A percentile compares a stretch with the other conserved stretches of the same genome.
Evolutionary conservation across 2,888 invertebrate species (phyloP).

Genomic region (Argyra leucocephala): DNA sequence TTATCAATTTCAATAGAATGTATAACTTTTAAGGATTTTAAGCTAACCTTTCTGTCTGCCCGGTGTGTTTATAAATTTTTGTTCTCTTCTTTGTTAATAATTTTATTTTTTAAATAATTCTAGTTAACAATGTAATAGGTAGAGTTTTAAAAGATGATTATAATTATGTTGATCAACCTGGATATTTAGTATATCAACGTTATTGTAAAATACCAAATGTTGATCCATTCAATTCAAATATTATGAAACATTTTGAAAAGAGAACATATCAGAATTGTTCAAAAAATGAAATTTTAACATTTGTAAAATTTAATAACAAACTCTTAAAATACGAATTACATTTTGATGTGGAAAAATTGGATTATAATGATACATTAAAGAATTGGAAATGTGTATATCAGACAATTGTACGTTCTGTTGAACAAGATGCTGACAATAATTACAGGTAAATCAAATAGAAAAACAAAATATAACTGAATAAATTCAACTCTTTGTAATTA

Average conservation of each 20-base stretch:
- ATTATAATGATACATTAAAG: slow-evolving; percentile 26
- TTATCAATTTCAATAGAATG: too few relatives aligned
- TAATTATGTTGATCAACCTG: too few relatives aligned
- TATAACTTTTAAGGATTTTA: too few relatives aligned
- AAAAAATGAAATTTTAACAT: slow-evolving; percentile 34
- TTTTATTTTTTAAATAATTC: too few relatives aligned
- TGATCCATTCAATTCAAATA: slow-evolving; percentile 50
- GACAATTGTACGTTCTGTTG: slow-evolving; percentile 32
- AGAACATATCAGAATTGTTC: slow-evolving; percentile 49
- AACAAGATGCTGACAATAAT: slow-evolving; percentile 30
- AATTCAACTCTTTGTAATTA: too few relatives aligned
- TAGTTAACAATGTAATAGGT: too few relatives aligned
- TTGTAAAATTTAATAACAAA: slow-evolving; percentile 29
- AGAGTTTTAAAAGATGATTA: too few relatives aligned
- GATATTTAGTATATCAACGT: slow-evolving; percentile 47
- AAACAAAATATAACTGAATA: too few relatives aligned
- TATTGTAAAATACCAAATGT: slow-evolving; percentile 55
- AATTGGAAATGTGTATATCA: slow-evolving; percentile 37
- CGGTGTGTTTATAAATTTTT: too few relatives aligned
- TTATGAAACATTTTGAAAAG: slow-evolving; percentile 47
- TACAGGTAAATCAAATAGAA: slow-evolving; percentile 31
- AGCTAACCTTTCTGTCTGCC: too few relatives aligned
- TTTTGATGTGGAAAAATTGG: slow-evolving; percentile 30
- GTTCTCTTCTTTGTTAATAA: too few relatives aligned
- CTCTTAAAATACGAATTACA: slow-evolving; percentile 31